Evolutionary conservation across 2,888 invertebrate genomes (phyloP).

Genomic region (Lasioglossum figueresi): DNA sequence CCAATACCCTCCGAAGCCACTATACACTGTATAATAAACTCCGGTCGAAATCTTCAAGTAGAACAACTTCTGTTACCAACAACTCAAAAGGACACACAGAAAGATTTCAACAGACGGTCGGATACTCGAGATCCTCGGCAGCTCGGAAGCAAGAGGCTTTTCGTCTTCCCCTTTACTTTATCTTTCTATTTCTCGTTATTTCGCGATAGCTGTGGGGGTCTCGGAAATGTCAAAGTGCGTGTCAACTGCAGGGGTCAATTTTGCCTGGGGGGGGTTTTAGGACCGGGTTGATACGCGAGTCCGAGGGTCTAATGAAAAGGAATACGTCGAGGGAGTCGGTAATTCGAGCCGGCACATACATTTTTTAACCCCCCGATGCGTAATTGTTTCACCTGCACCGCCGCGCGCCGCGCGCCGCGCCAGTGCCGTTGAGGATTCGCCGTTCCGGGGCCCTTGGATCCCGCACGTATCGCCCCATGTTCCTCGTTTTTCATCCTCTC

Average conservation of each 20-base stretch:
- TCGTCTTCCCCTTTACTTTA: background rate
- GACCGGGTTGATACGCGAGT: background rate
- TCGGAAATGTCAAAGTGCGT: background rate
- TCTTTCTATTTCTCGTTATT: background rate
- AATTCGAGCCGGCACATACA: background rate
- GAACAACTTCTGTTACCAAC: background rate
- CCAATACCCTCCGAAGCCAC: background rate
- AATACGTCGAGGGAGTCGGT: background rate
- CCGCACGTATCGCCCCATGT: conserved; percentile 45
- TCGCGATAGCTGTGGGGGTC: background rate
- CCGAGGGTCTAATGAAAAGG: background rate
- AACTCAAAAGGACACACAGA: background rate
- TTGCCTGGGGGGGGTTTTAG: background rate
- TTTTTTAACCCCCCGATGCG: conserved; percentile 10
- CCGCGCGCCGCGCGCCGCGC: background rate
- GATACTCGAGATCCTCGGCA: background rate
- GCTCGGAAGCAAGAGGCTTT: background rate
- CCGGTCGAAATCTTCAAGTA: background rate
- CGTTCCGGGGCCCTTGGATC: conserved; percentile 29
- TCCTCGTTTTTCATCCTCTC: conserved; percentile 53
- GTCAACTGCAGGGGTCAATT: conserved; percentile 11
- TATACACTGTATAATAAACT: background rate
- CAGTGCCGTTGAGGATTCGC: conserved; percentile 22
- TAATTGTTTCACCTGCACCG: conserved; percentile 48
- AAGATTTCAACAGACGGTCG: background rate